Conservation (phyloP, 2,113 vertebrate species). For the Genyomyrus donnyi region DNA sequence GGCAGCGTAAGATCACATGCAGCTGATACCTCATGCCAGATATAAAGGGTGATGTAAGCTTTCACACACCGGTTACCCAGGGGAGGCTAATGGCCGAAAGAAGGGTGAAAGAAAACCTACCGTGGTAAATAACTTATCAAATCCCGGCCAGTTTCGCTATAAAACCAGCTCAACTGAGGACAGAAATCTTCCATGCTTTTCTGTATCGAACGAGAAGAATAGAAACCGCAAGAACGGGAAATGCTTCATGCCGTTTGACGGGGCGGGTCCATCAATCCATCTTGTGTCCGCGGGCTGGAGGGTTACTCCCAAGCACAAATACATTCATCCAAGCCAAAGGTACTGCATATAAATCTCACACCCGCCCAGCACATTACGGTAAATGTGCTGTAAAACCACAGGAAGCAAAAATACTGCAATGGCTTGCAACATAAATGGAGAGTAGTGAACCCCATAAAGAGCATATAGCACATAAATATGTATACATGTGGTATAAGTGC, state of each 20-base stretch:
- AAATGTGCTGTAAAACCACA: conserved; percentile 8
- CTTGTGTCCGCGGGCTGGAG: background rate
- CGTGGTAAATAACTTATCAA: background rate
- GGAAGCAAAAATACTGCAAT: conserved; percentile 18
- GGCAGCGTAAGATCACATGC: background rate
- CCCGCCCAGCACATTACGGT: background rate
- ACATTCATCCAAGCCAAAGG: background rate
- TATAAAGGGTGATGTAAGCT: background rate
- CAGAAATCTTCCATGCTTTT: background rate
- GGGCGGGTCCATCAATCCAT: background rate
- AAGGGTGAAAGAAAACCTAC: background rate
- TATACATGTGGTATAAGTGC: background rate
- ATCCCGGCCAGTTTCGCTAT: background rate
- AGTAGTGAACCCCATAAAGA: conserved; percentile 17
- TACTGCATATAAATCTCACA: background rate
- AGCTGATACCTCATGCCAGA: background rate
- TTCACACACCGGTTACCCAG: background rate
- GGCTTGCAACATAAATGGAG: conserved; percentile 21
- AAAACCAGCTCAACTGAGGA: background rate
- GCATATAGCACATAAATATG: conserved; percentile 21
- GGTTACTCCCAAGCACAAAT: background rate
- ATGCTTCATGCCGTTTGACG: background rate
- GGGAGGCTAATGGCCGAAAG: background rate
- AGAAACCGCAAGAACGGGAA: background rate
- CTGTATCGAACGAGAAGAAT: background rate